Conservation (phyloP, 2,113 vertebrate species). For the Poecile atricapillus region DNA sequence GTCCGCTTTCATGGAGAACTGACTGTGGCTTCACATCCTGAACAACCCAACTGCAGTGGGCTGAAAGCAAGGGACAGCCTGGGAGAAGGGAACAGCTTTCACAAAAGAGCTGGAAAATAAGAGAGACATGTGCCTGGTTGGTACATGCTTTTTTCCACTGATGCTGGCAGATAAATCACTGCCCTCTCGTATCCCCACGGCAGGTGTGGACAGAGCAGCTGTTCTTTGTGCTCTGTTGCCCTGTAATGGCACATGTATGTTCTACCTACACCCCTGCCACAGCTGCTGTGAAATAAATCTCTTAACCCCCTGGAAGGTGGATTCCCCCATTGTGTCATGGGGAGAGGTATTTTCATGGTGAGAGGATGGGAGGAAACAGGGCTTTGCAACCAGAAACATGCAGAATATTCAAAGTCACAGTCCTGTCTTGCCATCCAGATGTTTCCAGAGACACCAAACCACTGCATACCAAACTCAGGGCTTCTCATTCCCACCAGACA, state of each 20-base stretch:
- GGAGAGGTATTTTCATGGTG: not conserved
- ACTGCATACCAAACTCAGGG: not conserved
- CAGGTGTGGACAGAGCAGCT: constrained; percentile 35
- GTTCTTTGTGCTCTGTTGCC: not conserved
- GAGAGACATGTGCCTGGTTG: not conserved
- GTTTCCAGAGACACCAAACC: constrained; percentile 15
- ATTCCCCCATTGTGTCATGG: not conserved
- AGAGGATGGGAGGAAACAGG: not conserved
- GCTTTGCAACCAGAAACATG: constrained; percentile 5
- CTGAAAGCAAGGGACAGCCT: not conserved
- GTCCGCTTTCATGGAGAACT: not conserved
- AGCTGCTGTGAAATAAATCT: constrained; percentile 51
- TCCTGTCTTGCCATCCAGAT: constrained; percentile 28
- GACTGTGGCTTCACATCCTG: not conserved
- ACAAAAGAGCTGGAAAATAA: not conserved
- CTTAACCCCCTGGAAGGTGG: constrained; percentile 15
- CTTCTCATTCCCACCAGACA: constrained; percentile 42
- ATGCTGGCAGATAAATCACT: constrained; percentile 33
- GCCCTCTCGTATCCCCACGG: not conserved
- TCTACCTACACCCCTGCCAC: not conserved
- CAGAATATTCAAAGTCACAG: not conserved
- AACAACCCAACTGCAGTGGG: not conserved
- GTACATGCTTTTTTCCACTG: not conserved
- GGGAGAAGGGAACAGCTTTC: not conserved
- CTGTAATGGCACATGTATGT: not conserved